Evolutionary conservation across 2,888 invertebrate species (phyloP).

Genomic region (Apamea anceps): DNA sequence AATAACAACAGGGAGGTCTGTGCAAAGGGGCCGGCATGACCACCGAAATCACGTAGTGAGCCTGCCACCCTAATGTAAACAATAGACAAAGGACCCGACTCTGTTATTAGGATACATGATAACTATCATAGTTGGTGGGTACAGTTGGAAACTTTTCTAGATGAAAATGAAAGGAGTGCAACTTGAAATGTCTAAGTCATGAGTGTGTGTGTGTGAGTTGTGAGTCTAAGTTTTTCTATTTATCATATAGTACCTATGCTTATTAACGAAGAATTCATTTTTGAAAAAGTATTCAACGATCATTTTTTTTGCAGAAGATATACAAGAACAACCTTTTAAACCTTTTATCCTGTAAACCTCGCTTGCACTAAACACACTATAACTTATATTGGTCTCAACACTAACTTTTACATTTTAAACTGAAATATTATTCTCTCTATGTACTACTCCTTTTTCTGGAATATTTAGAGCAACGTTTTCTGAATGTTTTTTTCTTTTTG

Average conservation of each 20-base stretch:
- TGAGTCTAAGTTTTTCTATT: not conserved
- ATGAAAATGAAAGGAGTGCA: not conserved
- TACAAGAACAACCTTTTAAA: not conserved
- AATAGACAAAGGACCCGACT: constrained; percentile 88
- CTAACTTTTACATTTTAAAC: not conserved
- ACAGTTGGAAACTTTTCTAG: constrained; percentile 49
- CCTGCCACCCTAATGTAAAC: constrained; percentile 88
- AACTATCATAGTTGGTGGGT: constrained; percentile 74
- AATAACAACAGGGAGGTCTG: constrained; percentile 87
- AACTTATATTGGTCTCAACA: not conserved
- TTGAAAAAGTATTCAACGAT: not conserved
- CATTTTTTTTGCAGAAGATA: not conserved
- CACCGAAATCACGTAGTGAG: constrained; percentile 86
- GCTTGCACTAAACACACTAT: not conserved
- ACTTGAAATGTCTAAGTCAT: not conserved
- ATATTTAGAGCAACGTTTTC: not conserved
- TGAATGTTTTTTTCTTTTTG: not conserved
- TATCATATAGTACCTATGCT: not conserved
- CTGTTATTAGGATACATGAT: constrained; percentile 84
- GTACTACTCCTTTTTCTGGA: not conserved
- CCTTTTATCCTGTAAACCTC: not conserved
- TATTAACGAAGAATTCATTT: not conserved
- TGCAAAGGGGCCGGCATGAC: constrained; percentile 87
- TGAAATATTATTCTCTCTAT: not conserved
- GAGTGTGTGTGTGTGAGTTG: no score